Evolutionary conservation across 2,888 invertebrate genomes (phyloP), one percentile per base, ranked within the genome.

Genomic region (Nephrocerus scutellatus): DNA sequence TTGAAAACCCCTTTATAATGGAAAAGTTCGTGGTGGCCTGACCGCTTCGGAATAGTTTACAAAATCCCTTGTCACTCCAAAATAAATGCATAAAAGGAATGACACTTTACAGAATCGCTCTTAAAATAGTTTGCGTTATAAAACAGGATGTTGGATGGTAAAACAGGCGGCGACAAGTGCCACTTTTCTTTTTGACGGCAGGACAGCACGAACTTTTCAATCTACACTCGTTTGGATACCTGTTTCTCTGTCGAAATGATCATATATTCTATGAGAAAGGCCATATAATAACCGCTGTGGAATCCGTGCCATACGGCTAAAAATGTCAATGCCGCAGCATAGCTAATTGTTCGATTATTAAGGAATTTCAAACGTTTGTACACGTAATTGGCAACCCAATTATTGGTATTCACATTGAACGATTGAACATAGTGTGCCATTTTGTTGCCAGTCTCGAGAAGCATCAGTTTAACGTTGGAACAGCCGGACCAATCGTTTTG

Each of bases 241-340:
- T 89, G 86, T 69, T 82, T 85, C 57, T 95, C 93, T 59, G 85
- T 77, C 46, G 78, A 78, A 63, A 93, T 85, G 21, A 89, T 82
- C 21, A 88, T 69, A 61, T 92, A 95, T 62, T 97, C 97, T 66
- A 91, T 80, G 40, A 87, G 75, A 73, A 97, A 97, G 30, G 87
- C 84, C 57, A 88, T 72, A 62, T 93, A 97, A 60, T 98, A 98
- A 2, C 97, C 96, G 8, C 86, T 80, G 60, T 91, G 86, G 36
- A 90, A 80, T 9, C 97, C 97, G 67, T 97, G 97, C 97, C 97
- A 97, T 1, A 93, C 59, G 0, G 97, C 92, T 24, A 98, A 75
- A 69, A 95, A 97, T 1, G 79, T 39, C 25, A 98, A 70, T 0
- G 95, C 87, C 1, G 78, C 73, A 1, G 79, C 71, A 65, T 97